These are phyloP conservation scores for Gasterosteus aculeatus DNA, from an alignment of 2,113 vertebrate species.

Conservation along the genomic window DNA sequence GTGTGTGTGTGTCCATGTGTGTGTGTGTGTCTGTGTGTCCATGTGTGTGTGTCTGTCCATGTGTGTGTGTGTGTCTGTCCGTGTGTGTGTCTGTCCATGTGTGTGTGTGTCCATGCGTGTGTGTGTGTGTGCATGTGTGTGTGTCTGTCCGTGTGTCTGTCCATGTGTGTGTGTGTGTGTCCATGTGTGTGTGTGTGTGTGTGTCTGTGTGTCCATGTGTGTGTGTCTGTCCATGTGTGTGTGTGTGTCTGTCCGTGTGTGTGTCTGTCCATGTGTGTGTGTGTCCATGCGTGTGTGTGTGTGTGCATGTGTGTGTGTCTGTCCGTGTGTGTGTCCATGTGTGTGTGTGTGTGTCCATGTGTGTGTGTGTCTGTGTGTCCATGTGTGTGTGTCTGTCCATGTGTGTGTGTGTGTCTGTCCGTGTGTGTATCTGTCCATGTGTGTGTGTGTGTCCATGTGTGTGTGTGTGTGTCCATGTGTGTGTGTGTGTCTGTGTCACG, in stretches of 20 bases:
- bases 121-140: no score
- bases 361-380: neutral
- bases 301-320: neutral
- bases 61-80: no score
- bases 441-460: neutral
- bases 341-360: neutral
- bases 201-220: neutral
- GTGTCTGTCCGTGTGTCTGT: neutral
- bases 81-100: neutral
- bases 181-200: neutral
- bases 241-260: neutral
- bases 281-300: neutral
- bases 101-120: no score
- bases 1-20: no score
- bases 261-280: neutral
- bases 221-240: neutral
- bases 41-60: neutral
- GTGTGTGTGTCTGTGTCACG: conserved; percentile 31
- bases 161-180: no score
- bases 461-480: neutral
- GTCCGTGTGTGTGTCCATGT: neutral
- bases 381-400: neutral
- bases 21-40: no score
- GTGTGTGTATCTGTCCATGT: neutral
- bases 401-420: neutral